These are phyloP conservation scores for Odocoileus hemionus DNA, from an alignment of 2,113 vertebrate species.

Conservation along the genomic window DNA sequence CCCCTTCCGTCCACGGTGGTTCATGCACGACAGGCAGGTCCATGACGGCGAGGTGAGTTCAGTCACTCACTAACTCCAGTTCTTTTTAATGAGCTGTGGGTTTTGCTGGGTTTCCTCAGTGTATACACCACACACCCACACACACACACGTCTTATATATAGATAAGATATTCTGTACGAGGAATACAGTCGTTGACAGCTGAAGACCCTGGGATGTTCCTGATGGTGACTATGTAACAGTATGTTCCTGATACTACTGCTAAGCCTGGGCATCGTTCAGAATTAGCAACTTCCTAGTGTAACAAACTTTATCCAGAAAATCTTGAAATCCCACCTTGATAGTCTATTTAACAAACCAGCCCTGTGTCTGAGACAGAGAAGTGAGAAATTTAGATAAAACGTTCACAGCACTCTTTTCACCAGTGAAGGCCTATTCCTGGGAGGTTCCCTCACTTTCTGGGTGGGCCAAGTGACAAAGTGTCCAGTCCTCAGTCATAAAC, in stretches of 20 bases:
- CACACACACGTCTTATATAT: background rate
- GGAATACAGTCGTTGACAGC: background rate
- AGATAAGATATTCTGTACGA: background rate
- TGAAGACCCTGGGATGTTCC: background rate
- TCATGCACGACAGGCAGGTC: fast-evolving
- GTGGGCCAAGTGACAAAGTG: background rate
- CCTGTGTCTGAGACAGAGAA: background rate
- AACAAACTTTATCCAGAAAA: background rate
- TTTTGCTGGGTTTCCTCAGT: background rate
- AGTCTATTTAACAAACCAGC: background rate
- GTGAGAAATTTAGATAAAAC: fast-evolving
- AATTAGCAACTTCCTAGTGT: background rate
- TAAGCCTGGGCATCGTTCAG: fast-evolving
- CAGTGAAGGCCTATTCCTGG: background rate
- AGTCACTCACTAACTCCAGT: background rate
- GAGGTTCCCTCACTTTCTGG: background rate
- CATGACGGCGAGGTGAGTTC: fast-evolving
- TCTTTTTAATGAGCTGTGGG: background rate
- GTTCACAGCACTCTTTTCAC: background rate
- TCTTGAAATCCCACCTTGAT: background rate
- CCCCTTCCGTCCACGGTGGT: fast-evolving
- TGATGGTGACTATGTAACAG: fast-evolving
- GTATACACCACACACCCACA: background rate
- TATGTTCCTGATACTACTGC: fast-evolving
- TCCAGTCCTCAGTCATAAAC: background rate